phyloP scores from a whole-genome alignment of 2,113 vertebrate genomes.

The Notothenia coriiceps region DNA sequence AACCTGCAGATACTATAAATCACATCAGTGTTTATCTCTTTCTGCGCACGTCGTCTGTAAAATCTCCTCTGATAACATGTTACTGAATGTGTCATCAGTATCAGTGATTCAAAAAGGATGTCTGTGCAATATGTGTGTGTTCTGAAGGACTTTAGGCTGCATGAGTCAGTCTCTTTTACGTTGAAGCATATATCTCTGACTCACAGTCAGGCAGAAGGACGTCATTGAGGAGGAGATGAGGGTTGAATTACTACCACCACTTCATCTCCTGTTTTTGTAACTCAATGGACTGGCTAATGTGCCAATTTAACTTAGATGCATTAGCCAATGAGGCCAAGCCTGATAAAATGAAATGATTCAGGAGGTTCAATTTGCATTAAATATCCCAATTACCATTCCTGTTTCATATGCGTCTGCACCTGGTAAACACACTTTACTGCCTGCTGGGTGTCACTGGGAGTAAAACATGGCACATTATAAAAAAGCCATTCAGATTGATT shows the following conservation, averaged over 20 bases:
- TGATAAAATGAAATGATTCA: conserved; percentile 18
- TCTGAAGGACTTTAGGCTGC: conserved; percentile 49
- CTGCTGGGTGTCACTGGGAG: conserved; percentile 25
- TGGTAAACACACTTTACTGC: conserved; percentile 2
- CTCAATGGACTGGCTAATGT: conserved; percentile 23
- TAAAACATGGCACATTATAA: conserved; percentile 13
- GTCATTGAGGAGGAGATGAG: conserved; percentile 23
- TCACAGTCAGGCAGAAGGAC: conserved; percentile 26
- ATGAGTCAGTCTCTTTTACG: conserved; percentile 59
- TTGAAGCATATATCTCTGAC: conserved; percentile 46
- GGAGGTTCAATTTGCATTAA: conserved; percentile 16
- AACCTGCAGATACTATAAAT: conserved; percentile 60
- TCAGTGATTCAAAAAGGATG: conserved; percentile 14
- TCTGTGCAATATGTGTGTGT: conserved; percentile 13
- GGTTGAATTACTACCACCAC: background rate
- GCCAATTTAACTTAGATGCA: conserved; percentile 34
- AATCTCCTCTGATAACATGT: conserved; percentile 58
- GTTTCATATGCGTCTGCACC: conserved; percentile 12
- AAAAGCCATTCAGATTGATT: conserved; percentile 30
- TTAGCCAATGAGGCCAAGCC: conserved; percentile 3
- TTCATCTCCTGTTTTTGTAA: conserved; percentile 1
- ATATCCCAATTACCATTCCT: conserved; percentile 14
- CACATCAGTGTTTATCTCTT: conserved; percentile 37
- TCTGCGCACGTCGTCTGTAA: conserved; percentile 44
- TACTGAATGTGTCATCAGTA: conserved; percentile 62